Percentiles rank a stretch among this genome's conserved stretches.
Evolutionary conservation across 2,888 invertebrate species (phyloP).

Genomic region (Sarcophaga rosellei): DNA sequence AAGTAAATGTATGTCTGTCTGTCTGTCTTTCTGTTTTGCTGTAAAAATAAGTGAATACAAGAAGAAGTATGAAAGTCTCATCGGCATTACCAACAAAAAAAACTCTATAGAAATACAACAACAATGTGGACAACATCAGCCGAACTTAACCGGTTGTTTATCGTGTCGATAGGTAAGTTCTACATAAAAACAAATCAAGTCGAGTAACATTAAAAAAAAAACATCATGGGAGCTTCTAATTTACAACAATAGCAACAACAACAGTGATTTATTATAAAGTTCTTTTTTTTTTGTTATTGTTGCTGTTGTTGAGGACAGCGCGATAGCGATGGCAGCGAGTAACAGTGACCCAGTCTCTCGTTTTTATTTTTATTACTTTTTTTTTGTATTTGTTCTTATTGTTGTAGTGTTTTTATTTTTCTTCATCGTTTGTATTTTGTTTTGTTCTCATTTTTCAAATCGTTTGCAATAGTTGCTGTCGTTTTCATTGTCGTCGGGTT

Average conservation of each 20-base stretch:
- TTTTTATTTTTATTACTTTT: conserved; percentile 54
- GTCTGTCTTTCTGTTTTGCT: too few relatives aligned
- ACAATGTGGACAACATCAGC: conserved; percentile 18
- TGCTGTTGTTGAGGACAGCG: conserved; percentile 39
- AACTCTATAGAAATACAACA: conserved; percentile 6
- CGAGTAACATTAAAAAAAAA: neutral
- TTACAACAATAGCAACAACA: conserved; percentile 29
- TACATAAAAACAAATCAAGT: conserved; percentile 32
- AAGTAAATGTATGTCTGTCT: too few relatives aligned
- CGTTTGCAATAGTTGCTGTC: conserved; percentile 29
- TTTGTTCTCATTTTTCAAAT: conserved; percentile 56
- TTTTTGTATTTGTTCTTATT: conserved; percentile 21
- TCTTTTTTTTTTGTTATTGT: conserved; percentile 12
- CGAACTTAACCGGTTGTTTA: conserved; percentile 60
- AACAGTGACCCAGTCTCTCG: conserved; percentile 79
- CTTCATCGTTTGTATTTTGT: conserved; percentile 37
- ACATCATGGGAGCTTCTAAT: conserved; percentile 54
- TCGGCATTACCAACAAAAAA: conserved; percentile 7
- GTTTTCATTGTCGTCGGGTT: conserved; percentile 18
- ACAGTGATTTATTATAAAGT: too few relatives aligned
- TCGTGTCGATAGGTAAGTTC: conserved; percentile 29
- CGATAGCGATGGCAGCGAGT: conserved; percentile 72
- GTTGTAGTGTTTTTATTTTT: conserved; percentile 2
- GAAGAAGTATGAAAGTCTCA: conserved; percentile 50
- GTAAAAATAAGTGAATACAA: neutral